These are phyloP conservation scores for Geodia barretti DNA, from an alignment of 37 sponge, comb jelly and placozoan genomes.

Conservation along the genomic window DNA sequence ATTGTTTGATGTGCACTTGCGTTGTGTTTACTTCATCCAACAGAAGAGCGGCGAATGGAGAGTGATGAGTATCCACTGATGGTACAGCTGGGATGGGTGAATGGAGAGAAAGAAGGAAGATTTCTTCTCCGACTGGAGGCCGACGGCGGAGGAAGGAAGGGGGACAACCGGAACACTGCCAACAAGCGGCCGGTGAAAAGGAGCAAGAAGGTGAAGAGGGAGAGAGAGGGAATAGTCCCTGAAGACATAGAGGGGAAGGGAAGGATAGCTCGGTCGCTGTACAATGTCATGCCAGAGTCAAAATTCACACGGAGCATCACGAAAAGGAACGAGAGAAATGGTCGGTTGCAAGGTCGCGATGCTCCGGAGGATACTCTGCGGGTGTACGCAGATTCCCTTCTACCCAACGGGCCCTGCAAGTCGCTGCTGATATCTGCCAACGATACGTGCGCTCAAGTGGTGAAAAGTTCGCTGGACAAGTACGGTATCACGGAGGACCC, in stretches of 20 bases:
- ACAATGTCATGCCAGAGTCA: slow-evolving; percentile 55
- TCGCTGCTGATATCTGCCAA: slow-evolving; percentile 43
- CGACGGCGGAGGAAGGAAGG: neutral
- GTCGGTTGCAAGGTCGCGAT: slow-evolving; percentile 8
- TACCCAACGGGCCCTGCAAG: slow-evolving; percentile 73
- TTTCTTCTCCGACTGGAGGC: slow-evolving; percentile 52
- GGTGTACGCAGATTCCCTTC: slow-evolving; percentile 65
- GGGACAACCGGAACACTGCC: neutral
- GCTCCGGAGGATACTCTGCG: slow-evolving; percentile 16
- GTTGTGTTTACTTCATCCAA: neutral
- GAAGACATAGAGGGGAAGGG: neutral
- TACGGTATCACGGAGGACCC: slow-evolving; percentile 57
- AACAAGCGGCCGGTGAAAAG: slow-evolving; percentile 18
- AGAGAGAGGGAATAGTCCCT: neutral
- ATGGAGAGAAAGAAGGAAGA: slow-evolving; percentile 73
- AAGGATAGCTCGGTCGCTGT: slow-evolving; percentile 44
- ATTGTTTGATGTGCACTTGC: no score
- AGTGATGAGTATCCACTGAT: slow-evolving; percentile 69
- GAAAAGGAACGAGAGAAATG: slow-evolving; percentile 49
- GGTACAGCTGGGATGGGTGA: slow-evolving; percentile 76
- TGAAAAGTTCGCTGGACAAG: slow-evolving; percentile 57
- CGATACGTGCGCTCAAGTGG: slow-evolving; percentile 56
- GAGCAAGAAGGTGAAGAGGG: slow-evolving; percentile 16
- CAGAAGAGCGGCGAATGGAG: slow-evolving; percentile 64
- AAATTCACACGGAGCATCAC: slow-evolving; percentile 76